Evolutionary conservation across 2,888 invertebrate genomes (phyloP), one percentile per base, ranked within the genome.

Genomic region (Caenorhabditis afra): DNA sequence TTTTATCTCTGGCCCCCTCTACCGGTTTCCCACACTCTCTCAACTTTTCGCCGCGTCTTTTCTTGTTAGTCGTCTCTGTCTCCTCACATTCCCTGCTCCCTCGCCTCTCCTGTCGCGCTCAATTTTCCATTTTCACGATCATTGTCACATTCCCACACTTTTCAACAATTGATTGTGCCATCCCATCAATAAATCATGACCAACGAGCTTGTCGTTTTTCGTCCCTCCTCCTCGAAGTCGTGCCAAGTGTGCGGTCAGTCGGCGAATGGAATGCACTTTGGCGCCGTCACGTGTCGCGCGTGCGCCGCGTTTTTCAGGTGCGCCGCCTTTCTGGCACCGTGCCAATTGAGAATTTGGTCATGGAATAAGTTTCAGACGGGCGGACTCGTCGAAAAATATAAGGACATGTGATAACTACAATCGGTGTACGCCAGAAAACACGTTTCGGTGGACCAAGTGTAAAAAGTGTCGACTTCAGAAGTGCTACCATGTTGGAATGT

Each of bases 251-350:
- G 68, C 50, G 41, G 52, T 3, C 44, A 59, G 0, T 11, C 52
- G n/a, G 68, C 59, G 2, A 39, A 52, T 45, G 68, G 68, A 16
- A 68, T 52, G 49, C 70, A 70, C n/a, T 70, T 70, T 47, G 70
- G 70, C 39, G 70, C 70, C 2, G 16, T 61, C 12, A 35, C 61
- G 20, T 70, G 70, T 55, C 12, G 70, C 16, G 70, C 70, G 3
- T 70, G 70, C 53, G 70, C 68, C 12, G 68, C 68, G 8, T 68
- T 68, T 59, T 68, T 68, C 8, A 16, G 68, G 68, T 68, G 16
- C n/a, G 22, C 29, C 7, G n/a, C n/a, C 41, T 49, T 49, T 16
- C n/a, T 7, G 22, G 11, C 18, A 49, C 18, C 8, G 49, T 14
- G 5, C 16, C 18, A 16, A 20, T 20, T n/a, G 11, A 44, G 4